phyloP scores from a whole-genome alignment of 2,888 invertebrate genomes.

The Euproctis similis region DNA sequence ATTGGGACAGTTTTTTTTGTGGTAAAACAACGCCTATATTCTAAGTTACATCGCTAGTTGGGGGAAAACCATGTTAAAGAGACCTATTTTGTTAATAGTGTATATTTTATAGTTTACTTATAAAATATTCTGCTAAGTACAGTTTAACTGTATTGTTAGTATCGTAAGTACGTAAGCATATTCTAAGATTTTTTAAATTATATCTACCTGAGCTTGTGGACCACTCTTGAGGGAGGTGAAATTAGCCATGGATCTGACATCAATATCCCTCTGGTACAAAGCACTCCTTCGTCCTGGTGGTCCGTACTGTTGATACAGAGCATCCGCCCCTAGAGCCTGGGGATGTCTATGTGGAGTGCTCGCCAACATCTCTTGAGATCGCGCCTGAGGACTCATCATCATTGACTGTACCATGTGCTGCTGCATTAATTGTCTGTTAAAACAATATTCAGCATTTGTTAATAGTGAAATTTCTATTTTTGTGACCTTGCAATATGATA shows the following conservation, averaged over 20 bases:
- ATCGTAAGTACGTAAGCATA: too few species aligned
- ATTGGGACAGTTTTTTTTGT: too few species aligned
- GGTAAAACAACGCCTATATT: too few species aligned
- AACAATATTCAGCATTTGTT: background rate
- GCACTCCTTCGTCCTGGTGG: constrained; percentile 63
- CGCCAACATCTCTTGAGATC: constrained; percentile 76
- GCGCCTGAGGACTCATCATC: constrained; percentile 64
- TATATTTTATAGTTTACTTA: too few species aligned
- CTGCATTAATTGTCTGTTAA: constrained; percentile 57
- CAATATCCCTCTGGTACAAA: constrained; percentile 61
- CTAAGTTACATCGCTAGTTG: too few species aligned
- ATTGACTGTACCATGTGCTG: constrained; percentile 69
- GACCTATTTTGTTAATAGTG: too few species aligned
- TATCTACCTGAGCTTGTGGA: constrained; percentile 51
- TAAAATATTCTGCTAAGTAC: too few species aligned
- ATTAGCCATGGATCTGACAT: constrained; percentile 62
- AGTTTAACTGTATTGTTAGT: too few species aligned
- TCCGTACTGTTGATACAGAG: constrained; percentile 67
- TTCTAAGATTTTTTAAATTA: too few species aligned
- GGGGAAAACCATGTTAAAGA: too few species aligned
- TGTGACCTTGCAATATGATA: too few species aligned
- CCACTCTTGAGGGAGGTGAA: constrained; percentile 64
- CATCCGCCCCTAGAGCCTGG: constrained; percentile 64
- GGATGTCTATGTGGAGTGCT: constrained; percentile 50
- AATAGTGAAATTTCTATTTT: too few species aligned